Evolutionary conservation across 2,888 invertebrate species (phyloP), one percentile per base, ranked within the genome.

Genomic region (Anarsia innoxiella): DNA sequence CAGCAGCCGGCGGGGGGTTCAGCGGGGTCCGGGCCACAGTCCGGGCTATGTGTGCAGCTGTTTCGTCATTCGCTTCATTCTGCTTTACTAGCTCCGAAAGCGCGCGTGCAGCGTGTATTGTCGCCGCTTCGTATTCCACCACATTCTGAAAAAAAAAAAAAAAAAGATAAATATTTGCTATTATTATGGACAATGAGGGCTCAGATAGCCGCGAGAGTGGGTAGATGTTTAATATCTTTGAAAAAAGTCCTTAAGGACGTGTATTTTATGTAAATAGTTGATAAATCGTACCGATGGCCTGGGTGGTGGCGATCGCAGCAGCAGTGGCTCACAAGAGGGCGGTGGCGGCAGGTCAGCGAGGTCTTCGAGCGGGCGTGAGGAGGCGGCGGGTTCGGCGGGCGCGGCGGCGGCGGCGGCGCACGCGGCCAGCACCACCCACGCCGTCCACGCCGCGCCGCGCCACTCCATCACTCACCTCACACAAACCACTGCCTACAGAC

Each of bases 381-480:
- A 39, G 41, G 64, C 53, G 58, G 53, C 70, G 54, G 47, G 56
- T 50, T 71, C 72, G 49, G 70, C 63, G 49, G 70, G 67, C 56
- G 72, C 66, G 27, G 58, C 67, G 60, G 59, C 67, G 67, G 74
- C 75, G 60, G 61, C 63, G 53, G 66, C 71, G 71, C 73, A 66
- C 59, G 82, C 79, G 64, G 75, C 75, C 59, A 74, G 76, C 62
- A 83, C 66, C 56, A 77, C 70, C 58, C 53, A 76, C 59, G 50
- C 52, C 53, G 52, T 67, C 67, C 67, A 68, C 67, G 69, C 53
- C 58, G 53, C 68, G 67, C 67, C 67, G 66, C 70, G 68, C 72
- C 70, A 75, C 74, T 67, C 62, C 79, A 78, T 79, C 59, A 55
- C 77, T 79, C 79, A 79, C 78, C 77, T 66, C 53, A 53, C 62